These are phyloP conservation scores for Diachrysia chrysitis DNA, from an alignment of 2,888 invertebrate genomes.

Conservation along the genomic window DNA sequence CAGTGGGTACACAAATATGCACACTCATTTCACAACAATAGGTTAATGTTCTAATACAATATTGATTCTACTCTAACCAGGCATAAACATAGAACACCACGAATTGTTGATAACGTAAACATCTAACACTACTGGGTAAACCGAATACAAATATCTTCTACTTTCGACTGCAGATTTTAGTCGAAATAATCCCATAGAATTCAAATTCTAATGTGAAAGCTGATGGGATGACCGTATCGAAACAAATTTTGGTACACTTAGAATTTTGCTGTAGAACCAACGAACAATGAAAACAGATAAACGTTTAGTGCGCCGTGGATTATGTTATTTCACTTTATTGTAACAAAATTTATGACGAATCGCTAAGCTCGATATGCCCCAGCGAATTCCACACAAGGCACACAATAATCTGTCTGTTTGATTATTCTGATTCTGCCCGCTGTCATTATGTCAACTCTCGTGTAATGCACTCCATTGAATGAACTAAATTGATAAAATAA, in stretches of 20 bases:
- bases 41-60: slow-evolving; percentile 69
- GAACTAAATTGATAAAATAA: neutral
- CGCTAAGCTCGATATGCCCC: slow-evolving; percentile 57
- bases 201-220: slow-evolving; percentile 61
- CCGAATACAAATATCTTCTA: slow-evolving; percentile 68
- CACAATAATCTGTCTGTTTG: slow-evolving; percentile 55
- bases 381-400: slow-evolving; percentile 59
- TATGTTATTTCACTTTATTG: slow-evolving; percentile 54
- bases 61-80: slow-evolving; percentile 75
- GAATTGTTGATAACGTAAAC: slow-evolving; percentile 70
- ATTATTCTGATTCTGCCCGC: slow-evolving; percentile 40
- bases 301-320: slow-evolving; percentile 49
- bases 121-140: slow-evolving; percentile 67
- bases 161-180: slow-evolving; percentile 53
- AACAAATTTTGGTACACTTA: slow-evolving; percentile 47
- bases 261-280: slow-evolving; percentile 52
- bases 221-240: slow-evolving; percentile 42
- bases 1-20: slow-evolving; percentile 73
- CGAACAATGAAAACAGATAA: slow-evolving; percentile 52
- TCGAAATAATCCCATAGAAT: slow-evolving; percentile 60
- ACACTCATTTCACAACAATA: slow-evolving; percentile 81
- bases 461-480: neutral
- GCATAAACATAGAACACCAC: slow-evolving; percentile 69
- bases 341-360: slow-evolving; percentile 63
- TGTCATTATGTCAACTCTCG: slow-evolving; percentile 46